phyloP scores from a whole-genome alignment of 2,113 vertebrate genomes.

The Eublepharis macularius region DNA sequence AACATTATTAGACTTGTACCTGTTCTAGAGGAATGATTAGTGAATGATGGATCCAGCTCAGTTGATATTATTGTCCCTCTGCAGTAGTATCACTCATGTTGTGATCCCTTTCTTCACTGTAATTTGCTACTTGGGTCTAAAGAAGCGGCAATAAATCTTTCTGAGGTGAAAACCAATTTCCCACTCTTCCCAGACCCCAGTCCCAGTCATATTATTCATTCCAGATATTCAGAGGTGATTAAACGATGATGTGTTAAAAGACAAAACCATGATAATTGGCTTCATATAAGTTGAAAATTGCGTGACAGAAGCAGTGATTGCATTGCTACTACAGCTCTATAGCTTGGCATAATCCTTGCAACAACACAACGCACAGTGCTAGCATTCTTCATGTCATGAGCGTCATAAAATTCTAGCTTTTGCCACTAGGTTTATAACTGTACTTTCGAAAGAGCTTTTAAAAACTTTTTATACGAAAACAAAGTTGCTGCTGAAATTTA shows the following conservation, averaged over 20 bases:
- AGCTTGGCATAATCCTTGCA: background rate
- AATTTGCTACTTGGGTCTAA: background rate
- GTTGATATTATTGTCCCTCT: background rate
- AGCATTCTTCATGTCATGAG: background rate
- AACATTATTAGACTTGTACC: constrained; percentile 15
- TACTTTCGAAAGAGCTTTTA: background rate
- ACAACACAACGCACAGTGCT: background rate
- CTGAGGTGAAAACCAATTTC: background rate
- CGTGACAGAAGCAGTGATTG: background rate
- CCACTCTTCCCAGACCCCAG: background rate
- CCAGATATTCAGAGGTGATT: background rate
- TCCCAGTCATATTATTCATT: background rate
- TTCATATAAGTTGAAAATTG: background rate
- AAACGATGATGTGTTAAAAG: background rate
- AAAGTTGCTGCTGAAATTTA: background rate
- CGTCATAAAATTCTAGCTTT: background rate
- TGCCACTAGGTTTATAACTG: background rate
- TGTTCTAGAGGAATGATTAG: background rate
- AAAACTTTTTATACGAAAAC: background rate
- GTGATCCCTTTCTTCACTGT: background rate
- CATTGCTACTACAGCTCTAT: background rate
- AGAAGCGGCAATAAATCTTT: background rate
- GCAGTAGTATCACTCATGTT: background rate
- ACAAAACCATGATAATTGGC: background rate
- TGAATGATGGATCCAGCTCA: background rate